Base-by-base conservation (phyloP, 2,797 vertebrate genomes). In the Rallus crepitans region DNA sequence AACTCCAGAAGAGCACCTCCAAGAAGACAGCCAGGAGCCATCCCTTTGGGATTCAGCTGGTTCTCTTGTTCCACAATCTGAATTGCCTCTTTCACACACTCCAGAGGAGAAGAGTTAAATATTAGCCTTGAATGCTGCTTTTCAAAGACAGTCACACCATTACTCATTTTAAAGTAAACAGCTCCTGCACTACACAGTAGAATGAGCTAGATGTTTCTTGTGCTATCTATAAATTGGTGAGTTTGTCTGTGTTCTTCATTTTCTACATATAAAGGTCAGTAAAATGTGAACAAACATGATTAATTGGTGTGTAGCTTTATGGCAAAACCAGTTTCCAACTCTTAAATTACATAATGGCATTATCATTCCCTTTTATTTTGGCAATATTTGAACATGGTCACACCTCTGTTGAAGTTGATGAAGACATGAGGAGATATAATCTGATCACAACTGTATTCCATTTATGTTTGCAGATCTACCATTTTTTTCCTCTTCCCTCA, bases 91-190 rank as follows among this genome's bases (percentile, higher is more conserved):
- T 96, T 93, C 85, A 94, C 52, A 71, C 2, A 2, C 16, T 89
- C 18, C 12, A 1, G 2, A 23, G 9, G 40, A 82, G 72, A 94
- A 86, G 72, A 95, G 85, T 42, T 88, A 71, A 92, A 60, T 89
- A 87, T 90, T 81, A 89, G 11, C 30, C 31, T 77, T 89, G 64
- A 94, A 85, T 61, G 21, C 9, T 80, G 31, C 65, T 85, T 93
- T 93, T 90, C 61, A 83, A 94, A 91, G 85, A 53, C 33, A 69
- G 17, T 11, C 68, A 65, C 0, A 0, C 80, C 57, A 48, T 86
- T 75, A 75, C 18, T 92, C 53, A 55, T 78, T 89, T 91, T 78
- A 57, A 76, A 92, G 80, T 71, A 96, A 96, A 92, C 47, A 94
- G 31, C 72, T 42, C 24, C 56, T 50, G 30, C 15, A 16, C 47